Conservation (phyloP, 2,888 invertebrate species). For the Apantesis nais region DNA sequence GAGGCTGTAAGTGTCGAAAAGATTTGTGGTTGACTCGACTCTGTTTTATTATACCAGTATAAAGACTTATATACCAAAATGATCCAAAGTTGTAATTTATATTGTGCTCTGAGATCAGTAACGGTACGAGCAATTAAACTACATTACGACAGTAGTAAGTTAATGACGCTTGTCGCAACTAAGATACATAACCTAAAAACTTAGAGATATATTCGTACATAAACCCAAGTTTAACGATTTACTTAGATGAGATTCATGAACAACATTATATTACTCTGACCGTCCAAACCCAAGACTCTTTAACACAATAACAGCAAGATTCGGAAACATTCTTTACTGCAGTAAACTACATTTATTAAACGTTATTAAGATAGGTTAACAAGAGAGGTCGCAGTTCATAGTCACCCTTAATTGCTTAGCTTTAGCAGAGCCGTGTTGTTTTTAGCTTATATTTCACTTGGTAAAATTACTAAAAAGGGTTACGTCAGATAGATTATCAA, state of each 20-base stretch:
- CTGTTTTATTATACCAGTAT: not conserved
- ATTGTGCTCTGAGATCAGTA: not conserved
- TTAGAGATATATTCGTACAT: not conserved
- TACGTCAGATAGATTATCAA: too few relatives aligned
- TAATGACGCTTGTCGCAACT: not conserved
- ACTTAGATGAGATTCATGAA: not conserved
- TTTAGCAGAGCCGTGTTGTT: too few relatives aligned
- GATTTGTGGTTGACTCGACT: not conserved
- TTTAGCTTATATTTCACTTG: too few relatives aligned
- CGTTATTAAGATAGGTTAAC: too few relatives aligned
- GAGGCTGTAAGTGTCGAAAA: not conserved
- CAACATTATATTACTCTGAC: not conserved
- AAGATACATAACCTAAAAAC: not conserved
- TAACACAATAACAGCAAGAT: too few relatives aligned
- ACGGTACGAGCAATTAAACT: not conserved
- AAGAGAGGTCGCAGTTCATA: too few relatives aligned
- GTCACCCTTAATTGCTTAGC: too few relatives aligned
- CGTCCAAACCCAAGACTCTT: not conserved
- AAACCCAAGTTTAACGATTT: not conserved
- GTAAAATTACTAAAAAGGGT: too few relatives aligned
- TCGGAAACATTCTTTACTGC: too few relatives aligned
- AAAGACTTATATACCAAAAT: not conserved
- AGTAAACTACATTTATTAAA: too few relatives aligned
- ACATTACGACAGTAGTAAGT: not conserved
- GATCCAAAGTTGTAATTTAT: not conserved